These are phyloP conservation scores for Drosophila tani DNA, from an alignment of 1,140 invertebrate genomes.

Conservation along the genomic window DNA sequence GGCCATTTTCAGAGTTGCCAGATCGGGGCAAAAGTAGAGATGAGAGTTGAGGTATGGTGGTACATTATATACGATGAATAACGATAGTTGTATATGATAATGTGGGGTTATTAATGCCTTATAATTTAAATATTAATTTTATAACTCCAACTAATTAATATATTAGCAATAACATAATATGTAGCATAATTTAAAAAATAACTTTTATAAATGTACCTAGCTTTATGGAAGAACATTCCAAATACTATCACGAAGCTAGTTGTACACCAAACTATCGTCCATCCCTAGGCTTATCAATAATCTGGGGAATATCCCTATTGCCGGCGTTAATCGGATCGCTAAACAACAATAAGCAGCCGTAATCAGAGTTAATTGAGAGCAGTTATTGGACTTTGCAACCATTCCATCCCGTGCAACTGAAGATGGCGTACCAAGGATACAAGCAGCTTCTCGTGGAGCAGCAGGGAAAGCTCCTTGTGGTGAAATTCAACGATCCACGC, in stretches of 20 bases:
- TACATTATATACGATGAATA: not conserved
- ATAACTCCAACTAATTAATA: no score
- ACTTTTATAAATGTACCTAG: no score
- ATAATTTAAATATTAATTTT: no score
- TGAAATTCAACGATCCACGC: constrained; percentile 90
- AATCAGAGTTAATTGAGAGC: constrained; percentile 20
- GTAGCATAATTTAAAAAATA: no score
- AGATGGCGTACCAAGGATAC: constrained; percentile 62
- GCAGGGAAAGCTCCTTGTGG: constrained; percentile 80
- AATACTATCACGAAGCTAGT: no score
- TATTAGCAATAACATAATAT: no score
- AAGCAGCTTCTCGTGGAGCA: constrained; percentile 62
- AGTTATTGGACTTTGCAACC: constrained; percentile 35
- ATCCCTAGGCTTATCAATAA: constrained; percentile 7
- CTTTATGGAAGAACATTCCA: no score
- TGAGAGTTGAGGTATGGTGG: not conserved
- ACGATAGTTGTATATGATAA: not conserved
- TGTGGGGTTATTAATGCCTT: no score
- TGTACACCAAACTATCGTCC: not conserved
- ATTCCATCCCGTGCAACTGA: constrained; percentile 13
- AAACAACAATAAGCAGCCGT: constrained; percentile 42
- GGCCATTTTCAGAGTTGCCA: constrained; percentile 18
- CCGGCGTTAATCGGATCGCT: constrained; percentile 18
- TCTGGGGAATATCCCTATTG: not conserved
- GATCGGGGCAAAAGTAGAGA: not conserved